Evolutionary conservation across 2,888 invertebrate genomes (phyloP), one percentile per base, ranked within the genome.

Genomic region (Amphipoea lucens): DNA sequence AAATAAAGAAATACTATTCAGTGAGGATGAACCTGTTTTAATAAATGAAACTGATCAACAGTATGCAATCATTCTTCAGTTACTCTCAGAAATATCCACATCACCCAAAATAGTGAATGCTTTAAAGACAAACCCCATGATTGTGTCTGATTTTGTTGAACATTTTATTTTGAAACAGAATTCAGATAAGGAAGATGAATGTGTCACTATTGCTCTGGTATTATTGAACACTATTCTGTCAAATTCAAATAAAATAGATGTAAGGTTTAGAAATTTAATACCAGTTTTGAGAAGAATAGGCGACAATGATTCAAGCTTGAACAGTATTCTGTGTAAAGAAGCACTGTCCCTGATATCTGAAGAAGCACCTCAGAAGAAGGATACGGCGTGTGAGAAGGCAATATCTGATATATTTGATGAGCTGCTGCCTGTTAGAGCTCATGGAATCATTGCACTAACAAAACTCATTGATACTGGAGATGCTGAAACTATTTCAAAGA

Each of bases 381-480:
- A 94, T 23, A 93, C 97, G 74, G 94, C 96, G 67, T 97, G 97
- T 90, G 97, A 97, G 80, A 96, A 97, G 89, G 98, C 98, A 0
- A 92, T 98, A 76, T 94, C 97, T 74, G 98, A 98, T 93, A 95
- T 98, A 40, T 97, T 97, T 90, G 98, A 98, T 95, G 97, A 97
- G 48, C 92, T 98, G 78, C 93, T 99, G 70, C 99, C 99, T n/a
- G 97, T 98, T 0, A 97, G 98, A 92, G 99, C 98, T 20, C 99
- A 99, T 95, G 99, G 98, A 12, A 95, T 99, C 62, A 97, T 98
- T 88, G 95, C 97, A 72, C 94, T 99, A 29, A 97, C 97, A 29
- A 98, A 98, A 95, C 96, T 99, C n/a, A 97, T 99, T 73, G 97
- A 98, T 90, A 94, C 94, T 36, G 97, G 97, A 85, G 98, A 99